Base-by-base conservation (phyloP, 2,888 invertebrate species). In the Ceriagrion tenellum region DNA sequence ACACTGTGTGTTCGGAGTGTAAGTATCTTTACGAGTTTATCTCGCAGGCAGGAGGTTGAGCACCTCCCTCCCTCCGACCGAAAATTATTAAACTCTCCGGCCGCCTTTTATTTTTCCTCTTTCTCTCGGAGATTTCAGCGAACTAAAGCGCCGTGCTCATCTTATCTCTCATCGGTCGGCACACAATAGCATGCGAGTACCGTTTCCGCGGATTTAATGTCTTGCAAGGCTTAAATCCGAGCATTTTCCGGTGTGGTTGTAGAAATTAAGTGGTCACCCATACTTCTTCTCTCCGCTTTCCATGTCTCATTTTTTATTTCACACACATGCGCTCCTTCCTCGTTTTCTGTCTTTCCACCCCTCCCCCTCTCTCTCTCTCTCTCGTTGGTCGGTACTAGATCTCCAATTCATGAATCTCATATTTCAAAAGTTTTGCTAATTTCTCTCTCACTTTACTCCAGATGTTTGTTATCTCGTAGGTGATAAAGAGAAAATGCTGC, bases 401-500 rank as follows among this genome's bases (percentile, higher is more conserved):
- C 93, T 93, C 40, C 59, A 69, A 93, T 69, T 93, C 93, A 93
- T 74, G 69, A 59, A 30, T 47, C 93, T 93, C 93, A 93, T 93
- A 93, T 69, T 93, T 93, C 59, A 93, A 47, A 47, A 93, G 47
- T 93, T 93, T 93, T 93, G 69, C 93, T 69, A 93, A 47, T 93
- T 93, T 69, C 47, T 74, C 93, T 74, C 47, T 93, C 69, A 81
- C 16, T 40, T 47, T 20, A n/a, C n/a, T 55, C 69, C 93, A 93
- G 93, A 93, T 93, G 93, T 93, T 93, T 93, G 93, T 55, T 93
- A 93, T 93, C 93, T 93, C 69, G 13, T 47, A 26, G 40, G 74
- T 12, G 93, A 93, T 93, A 93, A 69, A 63, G 93, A 55, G 93
- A n/a, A 93, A 74, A 93, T n/a, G 93, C 47, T 91, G 10, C 63